Evolutionary conservation across 2,797 vertebrate genomes (phyloP).

Genomic region (Discoglossus pictus): DNA sequence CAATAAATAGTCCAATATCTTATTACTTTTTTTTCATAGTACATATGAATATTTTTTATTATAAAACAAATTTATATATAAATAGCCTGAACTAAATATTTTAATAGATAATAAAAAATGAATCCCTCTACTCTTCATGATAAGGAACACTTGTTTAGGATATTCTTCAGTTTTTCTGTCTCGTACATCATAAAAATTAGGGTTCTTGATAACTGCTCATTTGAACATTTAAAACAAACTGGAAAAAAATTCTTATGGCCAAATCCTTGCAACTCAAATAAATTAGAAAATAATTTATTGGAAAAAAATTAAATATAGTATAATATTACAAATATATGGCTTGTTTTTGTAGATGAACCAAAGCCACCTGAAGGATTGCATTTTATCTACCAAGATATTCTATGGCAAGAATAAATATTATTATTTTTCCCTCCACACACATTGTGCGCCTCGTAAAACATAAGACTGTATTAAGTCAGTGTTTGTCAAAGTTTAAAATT

Average conservation of each 20-base stretch:
- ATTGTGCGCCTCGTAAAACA: constrained; percentile 8
- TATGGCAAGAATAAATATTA: neutral
- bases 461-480: constrained; percentile 24
- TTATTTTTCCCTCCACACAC: fast-evolving
- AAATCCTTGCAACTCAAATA: constrained; percentile 68
- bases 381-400: neutral
- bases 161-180: constrained; percentile 28
- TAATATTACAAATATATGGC: constrained; percentile 33
- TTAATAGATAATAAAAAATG: neutral
- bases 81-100: constrained; percentile 23
- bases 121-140: neutral
- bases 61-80: constrained; percentile 11
- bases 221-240: no score
- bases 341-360: constrained; percentile 18
- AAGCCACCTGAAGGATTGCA: neutral
- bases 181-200: constrained; percentile 58
- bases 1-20: constrained; percentile 51
- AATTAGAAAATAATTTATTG: constrained; percentile 66
- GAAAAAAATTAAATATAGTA: constrained; percentile 21
- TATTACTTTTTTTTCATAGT: constrained; percentile 30
- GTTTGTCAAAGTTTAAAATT: constrained; percentile 30
- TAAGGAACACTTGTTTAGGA: constrained; percentile 36
- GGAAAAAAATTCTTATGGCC: constrained; percentile 69
- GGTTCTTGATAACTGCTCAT: constrained; percentile 66
- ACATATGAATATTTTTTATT: neutral